Evolutionary conservation across 2,113 vertebrate species (phyloP), one percentile per base, ranked within the genome.

Genomic region (Halichoerus grypus): DNA sequence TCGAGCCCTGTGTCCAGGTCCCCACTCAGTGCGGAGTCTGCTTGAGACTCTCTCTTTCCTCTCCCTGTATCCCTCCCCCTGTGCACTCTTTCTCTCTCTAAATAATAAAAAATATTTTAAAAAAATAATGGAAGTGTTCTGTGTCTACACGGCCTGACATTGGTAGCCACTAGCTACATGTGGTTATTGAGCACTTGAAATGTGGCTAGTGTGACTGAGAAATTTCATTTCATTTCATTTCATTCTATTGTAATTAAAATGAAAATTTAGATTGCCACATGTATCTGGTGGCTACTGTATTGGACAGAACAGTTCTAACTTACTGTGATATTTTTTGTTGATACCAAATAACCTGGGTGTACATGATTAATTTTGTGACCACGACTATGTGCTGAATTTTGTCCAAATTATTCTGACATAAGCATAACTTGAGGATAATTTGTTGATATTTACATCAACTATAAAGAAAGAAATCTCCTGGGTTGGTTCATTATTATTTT

Each of bases 161-260:
- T 9, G 15, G 72, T 46, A 71, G 61, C 7, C 33, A 31, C 13
- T 12, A 31, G 24, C 8, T 3, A 24, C 49, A n/a, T n/a, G 31
- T 21, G 33, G 21, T 51, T 42, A 28, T 11, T 55, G n/a, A 42
- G 26, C 2, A 57, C 12, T 36, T 61, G 63, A 74, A 28, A 94
- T 51, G 11, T 77, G 22, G 7, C 26, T 28, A 26, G 21, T 42
- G 16, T 26, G 26, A 59, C 14, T 13, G 14, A 89, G 55, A 59
- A 63, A 39, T 53, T 53, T 53, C 51, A 12, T 51, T 22, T 33
- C 69, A n/a, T 42, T 86, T 83, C 33, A 74, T 59, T 80, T 81
- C 59, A 81, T 69, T 88, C 76, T 49, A 39, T 59, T 92, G 31
- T 33, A 79, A 77, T 77, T 77, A 80, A 57, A 49, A 87, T 89